Evolutionary conservation across 2,888 invertebrate species (phyloP).

Genomic region (Lepetodrilus schrolli): DNA sequence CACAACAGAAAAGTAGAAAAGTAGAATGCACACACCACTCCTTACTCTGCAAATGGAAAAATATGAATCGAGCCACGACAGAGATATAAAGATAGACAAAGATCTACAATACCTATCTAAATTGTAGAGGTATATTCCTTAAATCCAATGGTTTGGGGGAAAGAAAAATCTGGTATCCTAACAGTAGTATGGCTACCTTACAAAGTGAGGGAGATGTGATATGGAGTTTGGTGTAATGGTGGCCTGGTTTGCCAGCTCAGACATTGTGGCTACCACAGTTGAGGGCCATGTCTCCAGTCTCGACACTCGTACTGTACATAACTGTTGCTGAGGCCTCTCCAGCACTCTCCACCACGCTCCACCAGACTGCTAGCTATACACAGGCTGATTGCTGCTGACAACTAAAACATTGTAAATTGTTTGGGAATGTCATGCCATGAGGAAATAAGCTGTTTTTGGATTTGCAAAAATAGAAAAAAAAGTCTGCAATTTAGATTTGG

Average conservation of each 20-base stretch:
- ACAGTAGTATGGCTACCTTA: conserved; percentile 4
- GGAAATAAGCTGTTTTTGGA: conserved; percentile 22
- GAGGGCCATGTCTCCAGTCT: conserved; percentile 17
- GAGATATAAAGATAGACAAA: too few relatives aligned
- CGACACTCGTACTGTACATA: background rate
- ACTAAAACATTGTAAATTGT: conserved; percentile 22
- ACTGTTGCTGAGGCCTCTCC: background rate
- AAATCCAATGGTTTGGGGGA: too few relatives aligned
- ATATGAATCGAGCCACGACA: too few relatives aligned
- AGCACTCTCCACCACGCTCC: too few relatives aligned
- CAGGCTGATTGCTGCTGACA: background rate
- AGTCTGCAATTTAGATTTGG: conserved; percentile 18
- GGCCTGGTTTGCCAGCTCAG: conserved; percentile 21
- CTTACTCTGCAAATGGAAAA: too few relatives aligned
- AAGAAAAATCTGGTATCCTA: background rate
- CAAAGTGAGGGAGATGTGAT: background rate
- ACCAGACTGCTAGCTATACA: conserved; percentile 1
- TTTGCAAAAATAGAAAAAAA: too few relatives aligned
- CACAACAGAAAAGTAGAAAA: too few relatives aligned
- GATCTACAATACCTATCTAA: background rate
- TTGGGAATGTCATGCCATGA: conserved; percentile 19
- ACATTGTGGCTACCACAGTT: conserved; percentile 27
- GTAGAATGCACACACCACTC: too few relatives aligned
- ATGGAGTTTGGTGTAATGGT: conserved; percentile 6
- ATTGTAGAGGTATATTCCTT: background rate